A percentile compares a stretch with the other conserved stretches of the same genome.
Conservation (phyloP, 2,888 invertebrate genomes). For the Melanostoma mellinum region DNA sequence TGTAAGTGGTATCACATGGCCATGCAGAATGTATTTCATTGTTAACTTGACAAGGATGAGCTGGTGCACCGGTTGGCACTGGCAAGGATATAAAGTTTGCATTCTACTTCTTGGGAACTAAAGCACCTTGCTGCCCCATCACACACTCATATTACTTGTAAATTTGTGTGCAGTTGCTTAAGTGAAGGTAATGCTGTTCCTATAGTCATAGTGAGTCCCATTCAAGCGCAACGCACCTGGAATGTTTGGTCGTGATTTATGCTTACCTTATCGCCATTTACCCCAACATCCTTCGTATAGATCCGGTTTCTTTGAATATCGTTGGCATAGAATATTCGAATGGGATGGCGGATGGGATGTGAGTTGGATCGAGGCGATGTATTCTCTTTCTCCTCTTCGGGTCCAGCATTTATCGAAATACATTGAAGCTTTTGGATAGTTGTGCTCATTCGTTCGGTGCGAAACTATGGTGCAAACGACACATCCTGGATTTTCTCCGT, state of each 20-base stretch:
- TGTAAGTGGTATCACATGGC: constrained; percentile 40
- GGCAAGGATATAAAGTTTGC: constrained; percentile 2
- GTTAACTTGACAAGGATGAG: constrained; percentile 54
- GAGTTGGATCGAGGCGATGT: neutral
- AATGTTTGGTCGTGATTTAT: constrained; percentile 57
- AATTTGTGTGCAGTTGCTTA: constrained; percentile 33
- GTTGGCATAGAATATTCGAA: neutral
- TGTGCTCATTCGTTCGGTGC: neutral
- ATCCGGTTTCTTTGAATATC: constrained; percentile 49
- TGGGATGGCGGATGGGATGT: neutral
- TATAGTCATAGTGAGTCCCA: neutral
- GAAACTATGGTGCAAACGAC: constrained; percentile 12
- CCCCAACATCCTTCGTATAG: constrained; percentile 3
- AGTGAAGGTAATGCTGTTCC: constrained; percentile 7
- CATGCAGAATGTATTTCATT: constrained; percentile 57
- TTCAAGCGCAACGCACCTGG: constrained; percentile 10
- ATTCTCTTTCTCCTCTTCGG: too few species aligned
- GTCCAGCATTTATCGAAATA: neutral
- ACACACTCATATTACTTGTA: constrained; percentile 31
- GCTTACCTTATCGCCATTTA: constrained; percentile 40
- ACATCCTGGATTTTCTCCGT: constrained; percentile 23
- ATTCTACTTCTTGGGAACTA: neutral
- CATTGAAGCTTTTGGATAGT: neutral
- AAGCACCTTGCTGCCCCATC: neutral
- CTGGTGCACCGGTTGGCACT: constrained; percentile 16